Evolutionary conservation across 2,888 invertebrate species (phyloP).

Genomic region (Trisateles emortualis): DNA sequence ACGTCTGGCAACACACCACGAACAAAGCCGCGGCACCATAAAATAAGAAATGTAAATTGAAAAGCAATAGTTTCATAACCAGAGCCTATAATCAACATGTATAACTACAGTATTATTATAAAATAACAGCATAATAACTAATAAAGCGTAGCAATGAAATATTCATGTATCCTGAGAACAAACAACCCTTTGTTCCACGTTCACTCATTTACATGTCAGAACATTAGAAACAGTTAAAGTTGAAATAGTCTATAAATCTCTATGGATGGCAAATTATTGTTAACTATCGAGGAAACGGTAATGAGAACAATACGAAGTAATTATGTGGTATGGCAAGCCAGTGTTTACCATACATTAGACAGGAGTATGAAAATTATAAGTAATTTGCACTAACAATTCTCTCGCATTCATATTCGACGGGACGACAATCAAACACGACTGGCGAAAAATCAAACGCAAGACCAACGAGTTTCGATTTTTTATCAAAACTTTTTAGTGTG

Average conservation of each 20-base stretch:
- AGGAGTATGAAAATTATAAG: too few relatives aligned
- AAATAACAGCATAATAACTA: not conserved
- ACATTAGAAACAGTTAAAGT: constrained; percentile 18
- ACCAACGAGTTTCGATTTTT: too few relatives aligned
- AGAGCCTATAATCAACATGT: not conserved
- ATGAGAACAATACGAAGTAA: not conserved
- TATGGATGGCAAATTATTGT: not conserved
- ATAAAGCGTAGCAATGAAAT: not conserved
- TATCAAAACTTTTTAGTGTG: too few relatives aligned
- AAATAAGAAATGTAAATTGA: too few relatives aligned
- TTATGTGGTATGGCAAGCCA: not conserved
- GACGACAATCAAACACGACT: too few relatives aligned
- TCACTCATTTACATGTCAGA: constrained; percentile 16
- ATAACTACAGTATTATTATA: constrained; percentile 1
- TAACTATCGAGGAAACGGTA: not conserved
- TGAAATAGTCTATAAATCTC: constrained; percentile 11
- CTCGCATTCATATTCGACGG: too few relatives aligned
- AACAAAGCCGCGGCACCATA: too few relatives aligned
- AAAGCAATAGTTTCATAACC: not conserved
- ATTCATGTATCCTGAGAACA: constrained; percentile 18
- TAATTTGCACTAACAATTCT: too few relatives aligned
- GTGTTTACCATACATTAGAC: too few relatives aligned
- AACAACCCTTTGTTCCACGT: constrained; percentile 22
- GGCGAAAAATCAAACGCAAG: too few relatives aligned
- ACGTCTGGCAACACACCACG: too few relatives aligned